Conservation (phyloP, 2,113 vertebrate species). For the Austrofundulus limnaeus region DNA sequence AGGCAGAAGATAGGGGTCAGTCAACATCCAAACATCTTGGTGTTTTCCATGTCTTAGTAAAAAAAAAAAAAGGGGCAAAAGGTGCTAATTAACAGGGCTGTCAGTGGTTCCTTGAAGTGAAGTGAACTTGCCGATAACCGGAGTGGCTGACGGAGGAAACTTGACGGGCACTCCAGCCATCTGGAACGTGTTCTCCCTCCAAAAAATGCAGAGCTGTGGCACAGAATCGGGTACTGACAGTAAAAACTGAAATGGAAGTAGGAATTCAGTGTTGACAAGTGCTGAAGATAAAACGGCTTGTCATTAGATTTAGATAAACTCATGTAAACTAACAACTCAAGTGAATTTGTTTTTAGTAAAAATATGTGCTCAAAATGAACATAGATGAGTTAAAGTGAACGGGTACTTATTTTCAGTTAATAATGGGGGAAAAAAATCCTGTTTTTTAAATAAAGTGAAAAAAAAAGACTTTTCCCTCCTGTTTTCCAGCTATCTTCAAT, state of each 20-base stretch:
- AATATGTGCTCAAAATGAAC: too few species aligned
- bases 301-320: too few species aligned
- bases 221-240: constrained; percentile 19
- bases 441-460: neutral
- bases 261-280: constrained; percentile 10
- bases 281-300: constrained; percentile 23
- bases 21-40: constrained; percentile 26
- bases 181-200: constrained; percentile 72
- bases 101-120: constrained; percentile 79
- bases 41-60: constrained; percentile 42
- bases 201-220: constrained; percentile 33
- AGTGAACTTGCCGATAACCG: constrained; percentile 76
- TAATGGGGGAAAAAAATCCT: neutral
- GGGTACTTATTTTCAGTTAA: neutral
- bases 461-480: neutral
- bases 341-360: too few species aligned
- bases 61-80: constrained; percentile 61
- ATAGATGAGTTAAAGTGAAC: neutral
- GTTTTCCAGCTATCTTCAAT: neutral
- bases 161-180: constrained; percentile 57
- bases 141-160: constrained; percentile 62
- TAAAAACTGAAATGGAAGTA: constrained; percentile 9
- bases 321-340: too few species aligned
- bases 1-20: constrained; percentile 23
- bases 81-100: constrained; percentile 80